Evolutionary conservation across 2,888 invertebrate species (phyloP), one percentile per base, ranked within the genome.

Genomic region (Myathropa florea): DNA sequence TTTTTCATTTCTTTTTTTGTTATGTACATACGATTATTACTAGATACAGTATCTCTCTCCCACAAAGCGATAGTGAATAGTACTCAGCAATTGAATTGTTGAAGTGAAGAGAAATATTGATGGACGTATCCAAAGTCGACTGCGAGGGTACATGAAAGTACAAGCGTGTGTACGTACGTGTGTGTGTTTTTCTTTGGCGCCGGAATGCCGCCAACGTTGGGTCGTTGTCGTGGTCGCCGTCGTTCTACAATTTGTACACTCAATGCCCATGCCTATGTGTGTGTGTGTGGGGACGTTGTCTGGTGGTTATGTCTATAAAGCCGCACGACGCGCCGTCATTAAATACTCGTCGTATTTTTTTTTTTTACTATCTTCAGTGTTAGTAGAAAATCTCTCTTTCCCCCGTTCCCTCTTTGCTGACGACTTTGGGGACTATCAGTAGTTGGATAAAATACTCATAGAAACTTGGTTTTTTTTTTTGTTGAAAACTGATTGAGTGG

Each of bases 121-220:
- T 18, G 46, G 18, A 46, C 46, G 46, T 46, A 46, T 18, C 39
- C 46, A 46, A 46, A 46, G 46, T 18, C 46, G 46, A 46, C 46
- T 46, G n/a, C n/a, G 46, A 57, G 24, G 24, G 14, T 23, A 23
- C 24, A 57, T 23, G 24, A 23, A 57, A 10, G 24, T 57, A 57
- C 24, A 23, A 23, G 57, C 73, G 70, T 64, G 79, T 83, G 82
- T 65, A 72, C 61, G 61, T 65, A 77, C 55, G 55, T 75, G 28
- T 65, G 24, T 83, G 33, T 60, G 64, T 23, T 77, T 88, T 84
- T 88, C 72, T 81, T 88, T 83, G 88, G 80, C 84, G 88, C 83
- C 80, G 79, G 76, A 80, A 88, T 81, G 88, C 87, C 80, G 87
- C 46, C 46, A 46, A 46, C 46, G 18, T 46, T 46, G 46, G 18